These are phyloP conservation scores for Philonicus albiceps DNA, from an alignment of 2,888 invertebrate genomes.

Conservation along the genomic window DNA sequence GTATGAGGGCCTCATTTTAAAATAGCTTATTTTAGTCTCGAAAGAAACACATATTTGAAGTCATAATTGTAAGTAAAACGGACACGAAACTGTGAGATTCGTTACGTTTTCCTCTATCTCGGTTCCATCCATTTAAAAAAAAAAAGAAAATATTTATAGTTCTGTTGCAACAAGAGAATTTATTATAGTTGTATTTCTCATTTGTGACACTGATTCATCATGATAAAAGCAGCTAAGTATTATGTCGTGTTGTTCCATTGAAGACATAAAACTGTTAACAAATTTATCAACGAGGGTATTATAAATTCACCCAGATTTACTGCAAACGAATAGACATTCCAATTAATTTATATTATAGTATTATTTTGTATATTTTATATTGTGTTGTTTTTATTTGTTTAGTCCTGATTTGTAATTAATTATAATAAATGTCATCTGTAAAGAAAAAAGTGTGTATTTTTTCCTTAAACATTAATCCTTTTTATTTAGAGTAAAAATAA, in stretches of 20 bases:
- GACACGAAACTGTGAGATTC: background rate
- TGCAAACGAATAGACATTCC: slow-evolving; percentile 8
- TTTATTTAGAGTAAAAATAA: too few species aligned
- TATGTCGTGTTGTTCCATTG: background rate
- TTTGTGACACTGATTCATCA: background rate
- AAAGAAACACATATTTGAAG: background rate
- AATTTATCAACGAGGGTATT: slow-evolving; percentile 6
- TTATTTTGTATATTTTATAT: slow-evolving; percentile 37
- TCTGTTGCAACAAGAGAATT: background rate
- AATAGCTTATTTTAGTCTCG: background rate
- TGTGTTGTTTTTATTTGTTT: slow-evolving; percentile 38
- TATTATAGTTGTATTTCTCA: background rate
- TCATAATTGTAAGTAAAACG: background rate
- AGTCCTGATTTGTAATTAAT: slow-evolving; percentile 7
- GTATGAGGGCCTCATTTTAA: background rate
- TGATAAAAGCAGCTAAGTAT: slow-evolving; percentile 9
- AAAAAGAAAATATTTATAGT: background rate
- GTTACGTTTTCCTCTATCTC: background rate
- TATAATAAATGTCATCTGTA: slow-evolving; percentile 20
- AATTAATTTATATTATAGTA: slow-evolving; percentile 29
- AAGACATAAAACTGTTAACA: slow-evolving; percentile 22
- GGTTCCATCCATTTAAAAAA: background rate
- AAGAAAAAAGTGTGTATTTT: background rate
- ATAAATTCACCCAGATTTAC: background rate
- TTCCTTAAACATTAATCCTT: background rate